Evolutionary conservation across 2,797 vertebrate genomes (phyloP).

Genomic region (Sphenodon punctatus): DNA sequence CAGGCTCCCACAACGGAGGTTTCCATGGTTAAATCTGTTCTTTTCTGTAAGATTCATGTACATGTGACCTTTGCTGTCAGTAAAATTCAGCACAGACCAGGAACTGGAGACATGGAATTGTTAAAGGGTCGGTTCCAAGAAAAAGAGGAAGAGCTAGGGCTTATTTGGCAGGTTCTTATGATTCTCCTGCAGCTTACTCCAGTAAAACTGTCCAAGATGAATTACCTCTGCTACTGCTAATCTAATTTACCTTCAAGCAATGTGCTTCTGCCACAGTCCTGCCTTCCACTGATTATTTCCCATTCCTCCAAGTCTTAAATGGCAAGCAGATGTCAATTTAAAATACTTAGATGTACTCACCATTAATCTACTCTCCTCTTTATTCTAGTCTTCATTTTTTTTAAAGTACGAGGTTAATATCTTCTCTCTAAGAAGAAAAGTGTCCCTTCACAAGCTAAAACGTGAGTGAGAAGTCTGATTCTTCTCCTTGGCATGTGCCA

Average conservation of each 20-base stretch:
- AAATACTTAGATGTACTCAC: background rate
- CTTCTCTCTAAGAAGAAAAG: background rate
- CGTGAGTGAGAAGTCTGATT: background rate
- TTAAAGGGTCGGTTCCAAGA: background rate
- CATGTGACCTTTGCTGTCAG: slow-evolving; percentile 44
- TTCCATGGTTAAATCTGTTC: slow-evolving; percentile 56
- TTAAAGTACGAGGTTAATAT: background rate
- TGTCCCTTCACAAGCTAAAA: background rate
- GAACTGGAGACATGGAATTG: background rate
- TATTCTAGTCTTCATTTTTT: background rate
- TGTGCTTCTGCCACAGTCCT: background rate
- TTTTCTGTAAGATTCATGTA: slow-evolving; percentile 56
- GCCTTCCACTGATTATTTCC: background rate
- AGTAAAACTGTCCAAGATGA: background rate
- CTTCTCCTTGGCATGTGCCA: background rate
- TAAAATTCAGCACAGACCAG: slow-evolving; percentile 37
- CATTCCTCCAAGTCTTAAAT: background rate
- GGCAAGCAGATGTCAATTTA: background rate
- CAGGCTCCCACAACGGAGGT: slow-evolving; percentile 46
- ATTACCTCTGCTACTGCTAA: background rate
- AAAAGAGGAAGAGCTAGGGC: background rate
- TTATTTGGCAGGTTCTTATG: background rate
- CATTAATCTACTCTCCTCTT: background rate
- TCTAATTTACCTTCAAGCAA: background rate
- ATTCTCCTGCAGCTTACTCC: background rate